Evolutionary conservation across 2,888 invertebrate species (phyloP), one percentile per base, ranked within the genome.

Genomic region (Atethmia centrago): DNA sequence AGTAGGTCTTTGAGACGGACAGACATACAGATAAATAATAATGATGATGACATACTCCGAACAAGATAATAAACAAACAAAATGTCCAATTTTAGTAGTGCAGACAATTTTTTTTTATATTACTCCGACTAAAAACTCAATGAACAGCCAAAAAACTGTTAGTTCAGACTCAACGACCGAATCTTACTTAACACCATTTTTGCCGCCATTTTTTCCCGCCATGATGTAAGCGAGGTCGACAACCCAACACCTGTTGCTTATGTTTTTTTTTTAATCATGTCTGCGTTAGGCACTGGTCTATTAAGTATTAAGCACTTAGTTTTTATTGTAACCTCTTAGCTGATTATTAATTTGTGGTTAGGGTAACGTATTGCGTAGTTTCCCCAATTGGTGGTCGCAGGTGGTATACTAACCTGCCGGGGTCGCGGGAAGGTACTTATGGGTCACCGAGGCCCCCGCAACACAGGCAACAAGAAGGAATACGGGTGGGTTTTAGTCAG

Each of bases 261-360:
- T 87, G 86, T 85, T 87, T 86, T 83, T 40, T 85, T 87, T 85
- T 86, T 81, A 82, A 86, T 84, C 80, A 75, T 87, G 89, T 88
- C 88, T 86, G 87, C 79, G 86, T 89, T 92, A 91, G 90, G 90
- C 91, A 91, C 88, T 91, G 90, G 89, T 93, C 90, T 92, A 93
- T 92, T 91, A 91, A 92, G 92, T 92, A 92, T 92, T 91, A 91
- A 92, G 92, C 91, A 89, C 89, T 91, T 87, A 88, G 89, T 93
- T 94, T 94, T 94, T 93, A 88, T 90, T 88, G 83, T 78, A 85
- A 88, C 85, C 91, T 92, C 90, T 92, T 90, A 89, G 89, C 87
- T 89, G 88, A 88, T 93, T 93, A 92, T 93, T 93, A 92, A 93
- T 93, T 92, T 93, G 93, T 92, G 90, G 88, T 90, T 80, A 82